These are phyloP conservation scores for Parazoanthus darwini DNA, from an alignment of 92 coral and sea anemone genomes.

Conservation along the genomic window DNA sequence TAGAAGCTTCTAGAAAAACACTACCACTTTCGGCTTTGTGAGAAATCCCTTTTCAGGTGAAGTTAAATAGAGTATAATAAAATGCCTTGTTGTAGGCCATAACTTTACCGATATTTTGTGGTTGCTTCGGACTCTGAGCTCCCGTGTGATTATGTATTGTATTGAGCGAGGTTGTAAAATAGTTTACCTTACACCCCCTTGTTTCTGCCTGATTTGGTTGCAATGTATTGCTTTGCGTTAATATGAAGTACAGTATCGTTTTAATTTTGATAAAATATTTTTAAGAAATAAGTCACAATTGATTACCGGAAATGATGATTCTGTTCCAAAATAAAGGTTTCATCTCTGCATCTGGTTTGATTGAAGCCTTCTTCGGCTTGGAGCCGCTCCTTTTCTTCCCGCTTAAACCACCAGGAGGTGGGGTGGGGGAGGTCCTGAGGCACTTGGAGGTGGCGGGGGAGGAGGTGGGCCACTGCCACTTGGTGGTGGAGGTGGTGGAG, in stretches of 20 bases:
- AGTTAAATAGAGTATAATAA: too few species aligned
- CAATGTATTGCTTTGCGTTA: too few species aligned
- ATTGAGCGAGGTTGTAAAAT: too few species aligned
- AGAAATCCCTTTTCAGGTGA: too few species aligned
- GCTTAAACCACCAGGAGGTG: constrained; percentile 21
- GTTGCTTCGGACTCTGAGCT: too few species aligned
- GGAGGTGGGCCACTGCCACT: constrained; percentile 56
- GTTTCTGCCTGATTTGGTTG: too few species aligned
- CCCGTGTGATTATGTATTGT: too few species aligned
- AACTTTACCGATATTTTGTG: too few species aligned
- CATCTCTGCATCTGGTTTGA: constrained; percentile 98
- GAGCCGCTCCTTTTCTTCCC: constrained; percentile 39
- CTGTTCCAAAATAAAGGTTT: constrained; percentile 99
- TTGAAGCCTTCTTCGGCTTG: constrained; percentile 80
- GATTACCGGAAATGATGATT: constrained; percentile 63
- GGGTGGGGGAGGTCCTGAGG: constrained; percentile 74
- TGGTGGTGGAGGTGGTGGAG: constrained; percentile 81
- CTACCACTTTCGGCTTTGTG: too few species aligned
- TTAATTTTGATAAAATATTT: not conserved
- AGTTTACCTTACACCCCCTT: too few species aligned
- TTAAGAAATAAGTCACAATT: not conserved
- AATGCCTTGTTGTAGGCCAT: too few species aligned
- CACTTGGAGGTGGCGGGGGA: constrained; percentile 69
- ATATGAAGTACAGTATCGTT: not conserved
- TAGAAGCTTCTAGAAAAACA: too few species aligned